Conservation (phyloP, 2,888 invertebrate species). For the Brachyopa scutellaris region DNA sequence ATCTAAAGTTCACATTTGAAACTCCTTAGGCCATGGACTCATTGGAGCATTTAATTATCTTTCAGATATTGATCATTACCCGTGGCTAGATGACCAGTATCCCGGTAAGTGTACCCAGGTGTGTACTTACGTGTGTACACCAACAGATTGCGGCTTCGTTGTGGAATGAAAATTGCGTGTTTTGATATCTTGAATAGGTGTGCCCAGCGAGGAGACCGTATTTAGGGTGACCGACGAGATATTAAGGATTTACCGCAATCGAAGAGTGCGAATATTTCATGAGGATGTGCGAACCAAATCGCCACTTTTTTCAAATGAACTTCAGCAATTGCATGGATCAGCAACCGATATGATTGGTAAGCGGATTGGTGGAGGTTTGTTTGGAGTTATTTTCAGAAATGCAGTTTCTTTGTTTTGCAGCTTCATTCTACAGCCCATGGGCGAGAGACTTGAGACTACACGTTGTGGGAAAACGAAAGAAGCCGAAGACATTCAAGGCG, state of each 20-base stretch:
- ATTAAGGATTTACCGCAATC: slow-evolving; percentile 77
- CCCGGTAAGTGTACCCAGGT: slow-evolving; percentile 73
- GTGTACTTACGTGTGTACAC: slow-evolving; percentile 9
- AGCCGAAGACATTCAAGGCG: slow-evolving; percentile 74
- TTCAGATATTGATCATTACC: slow-evolving; percentile 58
- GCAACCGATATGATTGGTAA: slow-evolving; percentile 79
- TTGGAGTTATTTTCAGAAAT: not conserved
- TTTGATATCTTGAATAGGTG: slow-evolving; percentile 72
- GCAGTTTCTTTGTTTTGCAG: slow-evolving; percentile 54
- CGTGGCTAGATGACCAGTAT: slow-evolving; percentile 74
- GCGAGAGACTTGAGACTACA: slow-evolving; percentile 76
- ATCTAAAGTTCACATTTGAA: slow-evolving; percentile 50
- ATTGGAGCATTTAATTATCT: slow-evolving; percentile 61
- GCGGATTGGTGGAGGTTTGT: not conserved
- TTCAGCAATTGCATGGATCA: slow-evolving; percentile 76
- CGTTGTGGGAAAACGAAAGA: slow-evolving; percentile 72
- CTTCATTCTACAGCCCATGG: slow-evolving; percentile 75
- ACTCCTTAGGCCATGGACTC: slow-evolving; percentile 44
- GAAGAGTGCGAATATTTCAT: slow-evolving; percentile 78
- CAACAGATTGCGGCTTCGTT: not conserved
- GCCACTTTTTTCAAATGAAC: slow-evolving; percentile 78
- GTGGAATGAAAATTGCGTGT: not conserved
- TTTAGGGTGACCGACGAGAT: slow-evolving; percentile 78
- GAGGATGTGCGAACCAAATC: slow-evolving; percentile 77
- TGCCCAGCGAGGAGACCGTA: slow-evolving; percentile 78